Evolutionary conservation across 2,797 vertebrate species (phyloP).

Genomic region (Acanthis flammea): DNA sequence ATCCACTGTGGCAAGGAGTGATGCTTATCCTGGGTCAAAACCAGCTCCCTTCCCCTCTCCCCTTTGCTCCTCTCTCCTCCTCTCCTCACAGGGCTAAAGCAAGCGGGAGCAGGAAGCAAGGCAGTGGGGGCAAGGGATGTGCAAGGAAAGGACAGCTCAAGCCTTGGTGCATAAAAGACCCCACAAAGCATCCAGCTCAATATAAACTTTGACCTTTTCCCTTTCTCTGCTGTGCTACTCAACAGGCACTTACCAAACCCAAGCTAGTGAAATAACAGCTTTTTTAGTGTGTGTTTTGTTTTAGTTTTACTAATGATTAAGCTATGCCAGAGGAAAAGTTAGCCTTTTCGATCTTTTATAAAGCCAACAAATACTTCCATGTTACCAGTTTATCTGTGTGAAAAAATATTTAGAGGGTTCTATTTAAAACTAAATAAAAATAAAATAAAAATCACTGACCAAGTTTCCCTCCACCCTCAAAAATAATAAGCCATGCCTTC

Average conservation of each 20-base stretch:
- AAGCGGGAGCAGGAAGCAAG: neutral
- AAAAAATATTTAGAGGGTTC: constrained; percentile 12
- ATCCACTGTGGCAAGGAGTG: neutral
- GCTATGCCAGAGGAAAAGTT: constrained; percentile 15
- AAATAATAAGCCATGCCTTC: neutral
- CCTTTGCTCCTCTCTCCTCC: neutral
- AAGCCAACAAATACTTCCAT: constrained; percentile 11
- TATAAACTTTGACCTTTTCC: constrained; percentile 53
- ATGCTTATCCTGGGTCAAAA: neutral
- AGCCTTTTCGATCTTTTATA: neutral
- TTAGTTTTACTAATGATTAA: constrained; percentile 16
- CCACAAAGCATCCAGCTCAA: neutral
- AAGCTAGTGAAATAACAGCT: constrained; percentile 23
- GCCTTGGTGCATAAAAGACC: neutral
- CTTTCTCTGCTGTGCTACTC: constrained; percentile 25
- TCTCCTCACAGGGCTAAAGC: neutral
- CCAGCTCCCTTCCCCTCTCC: neutral
- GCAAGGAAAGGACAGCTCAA: neutral
- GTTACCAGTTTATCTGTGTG: constrained; percentile 12
- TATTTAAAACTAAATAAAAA: constrained; percentile 34
- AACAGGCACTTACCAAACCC: constrained; percentile 24
- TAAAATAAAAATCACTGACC: neutral
- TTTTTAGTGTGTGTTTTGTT: neutral
- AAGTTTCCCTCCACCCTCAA: neutral
- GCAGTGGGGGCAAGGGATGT: fast-evolving